phyloP scores from a whole-genome alignment of 2,888 invertebrate species.

The Drosophila setosimentum region DNA sequence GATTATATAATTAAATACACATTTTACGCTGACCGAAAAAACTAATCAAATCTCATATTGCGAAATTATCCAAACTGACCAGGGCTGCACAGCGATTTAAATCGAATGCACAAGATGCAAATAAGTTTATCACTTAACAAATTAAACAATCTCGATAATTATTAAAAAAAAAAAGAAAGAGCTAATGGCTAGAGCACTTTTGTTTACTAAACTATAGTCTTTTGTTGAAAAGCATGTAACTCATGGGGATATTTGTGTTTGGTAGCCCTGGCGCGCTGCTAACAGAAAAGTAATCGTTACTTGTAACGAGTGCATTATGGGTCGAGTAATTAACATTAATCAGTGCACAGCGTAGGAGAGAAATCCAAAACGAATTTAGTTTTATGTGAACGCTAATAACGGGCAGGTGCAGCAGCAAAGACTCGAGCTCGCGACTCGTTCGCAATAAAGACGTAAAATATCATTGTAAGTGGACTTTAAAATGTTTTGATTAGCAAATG shows the following conservation, averaged over 20 bases:
- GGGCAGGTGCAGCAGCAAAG: constrained; percentile 46
- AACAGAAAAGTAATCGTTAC: constrained; percentile 9
- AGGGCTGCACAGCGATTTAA: constrained; percentile 33
- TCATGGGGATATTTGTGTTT: background rate
- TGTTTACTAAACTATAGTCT: background rate
- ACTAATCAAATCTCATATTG: constrained; percentile 15
- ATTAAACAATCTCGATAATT: background rate
- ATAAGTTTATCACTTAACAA: background rate
- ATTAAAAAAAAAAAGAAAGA: background rate
- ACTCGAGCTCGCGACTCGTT: constrained; percentile 6
- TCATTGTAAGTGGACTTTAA: constrained; percentile 53
- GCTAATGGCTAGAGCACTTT: background rate
- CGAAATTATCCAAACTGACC: constrained; percentile 4
- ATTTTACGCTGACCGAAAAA: constrained; percentile 36
- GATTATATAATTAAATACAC: constrained; percentile 60
- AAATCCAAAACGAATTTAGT: constrained; percentile 70
- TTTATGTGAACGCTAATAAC: constrained; percentile 62
- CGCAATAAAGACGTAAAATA: constrained; percentile 11
- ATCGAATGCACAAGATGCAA: background rate
- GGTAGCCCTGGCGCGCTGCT: constrained; percentile 27
- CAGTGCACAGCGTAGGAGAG: constrained; percentile 58
- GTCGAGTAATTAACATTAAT: constrained; percentile 69
- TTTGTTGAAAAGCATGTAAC: background rate
- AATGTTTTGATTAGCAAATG: constrained; percentile 56
- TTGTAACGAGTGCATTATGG: constrained; percentile 13